Evolutionary conservation across 2,888 invertebrate species (phyloP).

Genomic region (Hymenopus coronatus): DNA sequence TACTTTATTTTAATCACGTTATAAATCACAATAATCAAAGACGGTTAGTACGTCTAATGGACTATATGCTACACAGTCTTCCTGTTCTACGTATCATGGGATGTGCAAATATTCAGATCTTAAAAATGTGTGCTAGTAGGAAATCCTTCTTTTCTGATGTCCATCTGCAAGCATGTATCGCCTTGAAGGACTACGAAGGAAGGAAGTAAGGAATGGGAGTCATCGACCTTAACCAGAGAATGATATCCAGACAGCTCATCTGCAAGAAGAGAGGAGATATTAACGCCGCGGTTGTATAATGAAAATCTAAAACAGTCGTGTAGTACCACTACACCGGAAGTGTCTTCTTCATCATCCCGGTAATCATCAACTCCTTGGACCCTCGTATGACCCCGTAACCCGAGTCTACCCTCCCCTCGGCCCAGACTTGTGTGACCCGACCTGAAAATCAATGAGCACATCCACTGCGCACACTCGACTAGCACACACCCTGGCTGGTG

Average conservation of each 20-base stretch:
- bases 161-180: too few relatives aligned
- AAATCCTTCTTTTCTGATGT: too few relatives aligned
- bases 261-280: not conserved
- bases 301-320: not conserved
- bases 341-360: not conserved
- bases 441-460: constrained; percentile 23
- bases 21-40: too few relatives aligned
- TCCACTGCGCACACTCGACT: constrained; percentile 5
- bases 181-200: too few relatives aligned
- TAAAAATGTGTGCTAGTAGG: too few relatives aligned
- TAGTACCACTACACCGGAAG: not conserved
- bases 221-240: too few relatives aligned
- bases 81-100: too few relatives aligned
- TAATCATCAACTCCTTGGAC: not conserved
- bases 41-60: too few relatives aligned
- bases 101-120: too few relatives aligned
- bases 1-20: too few relatives aligned
- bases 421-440: constrained; percentile 13
- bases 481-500: not conserved
- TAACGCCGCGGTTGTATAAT: not conserved
- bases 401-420: constrained; percentile 1
- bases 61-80: too few relatives aligned
- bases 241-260: not conserved
- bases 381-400: constrained; percentile 16
- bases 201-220: too few relatives aligned